A percentile compares a stretch with the other conserved stretches of the same genome.
Conservation (phyloP, 2,113 vertebrate genomes). For the Ovis aries region ARS-UI_Ramb_v3.0 NC_056059.1:103492501-103493000, state of each 20-base stretch:
- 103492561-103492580: background rate
- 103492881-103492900: background rate
- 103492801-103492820: background rate
- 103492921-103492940: background rate
- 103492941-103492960: background rate
- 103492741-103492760: background rate
- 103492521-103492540: fast-evolving
- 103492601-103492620: background rate
- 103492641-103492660: background rate
- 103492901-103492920: background rate
- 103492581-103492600: background rate
- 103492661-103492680: background rate
- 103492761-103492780: background rate
- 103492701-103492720: background rate
- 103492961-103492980: background rate
- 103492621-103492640: fast-evolving
- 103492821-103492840: background rate
- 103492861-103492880: background rate
- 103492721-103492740: background rate
- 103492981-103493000: background rate
- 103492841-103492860: background rate
- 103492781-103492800: background rate
- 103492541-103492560: background rate
- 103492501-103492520: background rate
- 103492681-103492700: no score